phyloP scores from a whole-genome alignment of 2,113 vertebrate genomes.

The Cynopterus brachyotis region DNA sequence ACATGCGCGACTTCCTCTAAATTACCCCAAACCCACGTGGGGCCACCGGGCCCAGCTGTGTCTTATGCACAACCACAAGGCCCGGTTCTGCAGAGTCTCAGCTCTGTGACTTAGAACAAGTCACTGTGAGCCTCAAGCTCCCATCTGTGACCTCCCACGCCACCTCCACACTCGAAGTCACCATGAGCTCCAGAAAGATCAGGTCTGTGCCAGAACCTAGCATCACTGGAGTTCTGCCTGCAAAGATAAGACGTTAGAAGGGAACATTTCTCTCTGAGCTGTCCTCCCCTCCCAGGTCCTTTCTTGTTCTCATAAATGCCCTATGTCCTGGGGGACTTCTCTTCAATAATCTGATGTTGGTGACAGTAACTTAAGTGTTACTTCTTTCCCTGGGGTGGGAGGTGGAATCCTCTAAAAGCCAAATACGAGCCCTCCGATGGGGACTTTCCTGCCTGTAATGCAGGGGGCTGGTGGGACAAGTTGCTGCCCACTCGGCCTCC shows the following conservation, averaged over 20 bases:
- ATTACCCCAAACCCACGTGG: not conserved
- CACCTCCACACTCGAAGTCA: not conserved
- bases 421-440: not conserved
- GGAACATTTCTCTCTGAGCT: not conserved
- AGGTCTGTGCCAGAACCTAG: not conserved
- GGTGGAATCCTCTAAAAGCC: not conserved
- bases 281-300: accelerated
- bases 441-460: too few relatives aligned
- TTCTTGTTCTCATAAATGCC: not conserved
- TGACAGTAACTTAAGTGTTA: not conserved
- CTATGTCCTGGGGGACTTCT: not conserved
- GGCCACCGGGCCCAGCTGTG: too few relatives aligned
- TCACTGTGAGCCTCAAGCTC: not conserved
- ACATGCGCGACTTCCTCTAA: not conserved
- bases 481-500: not conserved
- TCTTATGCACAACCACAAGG: not conserved
- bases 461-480: not conserved
- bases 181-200: not conserved
- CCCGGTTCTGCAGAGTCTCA: not conserved
- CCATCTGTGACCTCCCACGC: accelerated
- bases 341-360: not conserved
- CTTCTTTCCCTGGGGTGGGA: not conserved
- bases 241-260: not conserved
- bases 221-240: not conserved
- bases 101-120: not conserved